A percentile compares a stretch with the other conserved stretches of the same genome.
These are phyloP conservation scores for Arenaria interpres DNA, from an alignment of 2,113 vertebrate genomes.

Conservation along the genomic window DNA sequence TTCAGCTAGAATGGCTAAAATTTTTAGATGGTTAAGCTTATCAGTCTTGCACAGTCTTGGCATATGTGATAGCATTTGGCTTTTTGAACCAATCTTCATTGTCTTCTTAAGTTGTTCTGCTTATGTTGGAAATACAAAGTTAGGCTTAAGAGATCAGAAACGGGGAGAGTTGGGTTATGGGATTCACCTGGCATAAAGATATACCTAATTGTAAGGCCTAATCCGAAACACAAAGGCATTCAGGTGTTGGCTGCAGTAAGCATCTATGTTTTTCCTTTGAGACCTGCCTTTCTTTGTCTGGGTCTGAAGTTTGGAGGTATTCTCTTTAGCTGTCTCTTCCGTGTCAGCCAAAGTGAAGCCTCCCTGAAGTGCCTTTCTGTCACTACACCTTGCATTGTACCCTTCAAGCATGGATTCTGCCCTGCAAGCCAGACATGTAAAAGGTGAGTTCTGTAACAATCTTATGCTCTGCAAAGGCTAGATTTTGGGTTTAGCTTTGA, in stretches of 20 bases:
- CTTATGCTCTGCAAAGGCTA: background rate
- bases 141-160: background rate
- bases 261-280: background rate
- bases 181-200: background rate
- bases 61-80: background rate
- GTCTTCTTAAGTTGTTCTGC: background rate
- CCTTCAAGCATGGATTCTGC: background rate
- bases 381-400: background rate
- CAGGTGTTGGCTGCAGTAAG: background rate
- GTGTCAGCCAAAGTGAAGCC: background rate
- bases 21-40: background rate
- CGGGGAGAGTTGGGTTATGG: background rate
- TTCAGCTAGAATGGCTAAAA: background rate
- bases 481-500: background rate
- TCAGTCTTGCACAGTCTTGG: background rate
- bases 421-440: background rate
- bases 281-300: background rate
- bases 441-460: background rate
- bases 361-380: background rate
- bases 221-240: background rate
- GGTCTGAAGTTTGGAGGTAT: background rate
- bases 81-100: background rate
- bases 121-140: background rate
- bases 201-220: background rate
- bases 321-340: background rate